A percentile compares a stretch with the other conserved stretches of the same genome.
These are phyloP conservation scores for Pegoplata infirma DNA, from an alignment of 2,888 invertebrate genomes.

Conservation along the genomic window DNA sequence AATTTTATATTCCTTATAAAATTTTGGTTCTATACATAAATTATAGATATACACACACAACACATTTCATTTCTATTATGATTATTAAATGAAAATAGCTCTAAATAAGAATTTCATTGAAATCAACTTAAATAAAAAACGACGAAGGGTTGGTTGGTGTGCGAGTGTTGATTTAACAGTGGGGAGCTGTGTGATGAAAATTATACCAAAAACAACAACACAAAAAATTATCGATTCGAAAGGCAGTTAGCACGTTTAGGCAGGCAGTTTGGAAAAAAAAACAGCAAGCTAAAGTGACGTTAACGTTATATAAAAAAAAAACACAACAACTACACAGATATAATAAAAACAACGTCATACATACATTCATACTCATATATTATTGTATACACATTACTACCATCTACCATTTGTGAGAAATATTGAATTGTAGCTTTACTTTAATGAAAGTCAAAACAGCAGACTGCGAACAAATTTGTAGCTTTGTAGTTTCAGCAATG, in stretches of 20 bases:
- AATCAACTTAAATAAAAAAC: slow-evolving; percentile 20
- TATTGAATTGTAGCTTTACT: slow-evolving; percentile 41
- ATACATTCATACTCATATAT: not conserved
- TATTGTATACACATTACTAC: slow-evolving; percentile 14
- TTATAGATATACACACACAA: too few species aligned
- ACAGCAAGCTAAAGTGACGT: slow-evolving; percentile 50
- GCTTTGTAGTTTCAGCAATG: slow-evolving; percentile 50
- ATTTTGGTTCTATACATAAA: not conserved
- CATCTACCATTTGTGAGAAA: slow-evolving; percentile 17
- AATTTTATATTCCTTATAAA: not conserved
- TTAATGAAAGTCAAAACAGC: slow-evolving; percentile 42
- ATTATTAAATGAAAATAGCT: slow-evolving; percentile 10
- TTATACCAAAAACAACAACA: not conserved
- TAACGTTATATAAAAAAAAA: slow-evolving; percentile 61
- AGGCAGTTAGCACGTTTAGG: slow-evolving; percentile 55
- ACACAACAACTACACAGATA: not conserved
- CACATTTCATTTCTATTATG: not conserved
- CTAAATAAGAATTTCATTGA: slow-evolving; percentile 32
- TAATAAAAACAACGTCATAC: not conserved
- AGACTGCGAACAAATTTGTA: slow-evolving; percentile 21
- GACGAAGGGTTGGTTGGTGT: slow-evolving; percentile 32
- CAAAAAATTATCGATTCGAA: slow-evolving; percentile 57
- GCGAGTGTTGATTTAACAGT: not conserved
- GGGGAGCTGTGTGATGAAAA: not conserved
- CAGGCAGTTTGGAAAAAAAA: slow-evolving; percentile 46